Evolutionary conservation across 2,888 invertebrate species (phyloP).

Genomic region (Bibio marci): DNA sequence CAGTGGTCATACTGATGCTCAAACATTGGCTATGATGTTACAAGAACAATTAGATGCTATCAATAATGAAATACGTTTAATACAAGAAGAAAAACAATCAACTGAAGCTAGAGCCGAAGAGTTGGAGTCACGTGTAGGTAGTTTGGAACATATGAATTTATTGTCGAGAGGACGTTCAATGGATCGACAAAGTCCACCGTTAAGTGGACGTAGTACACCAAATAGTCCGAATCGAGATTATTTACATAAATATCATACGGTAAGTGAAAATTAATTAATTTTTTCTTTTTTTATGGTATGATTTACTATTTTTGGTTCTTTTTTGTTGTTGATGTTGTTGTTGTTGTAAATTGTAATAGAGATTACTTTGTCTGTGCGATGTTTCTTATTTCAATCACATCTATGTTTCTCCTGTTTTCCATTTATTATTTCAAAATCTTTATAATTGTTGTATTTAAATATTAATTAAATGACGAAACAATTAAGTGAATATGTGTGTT

Average conservation of each 20-base stretch:
- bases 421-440: neutral
- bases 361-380: too few relatives aligned
- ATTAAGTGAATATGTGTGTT: too few relatives aligned
- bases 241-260: slow-evolving; percentile 92
- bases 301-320: too few relatives aligned
- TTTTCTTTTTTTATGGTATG: neutral
- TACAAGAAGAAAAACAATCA: slow-evolving; percentile 90
- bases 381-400: neutral
- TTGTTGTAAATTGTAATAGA: neutral
- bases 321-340: too few relatives aligned
- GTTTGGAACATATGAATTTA: slow-evolving; percentile 86
- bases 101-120: slow-evolving; percentile 96
- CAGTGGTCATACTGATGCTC: slow-evolving; percentile 74
- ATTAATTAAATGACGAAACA: too few relatives aligned
- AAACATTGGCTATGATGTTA: slow-evolving; percentile 93
- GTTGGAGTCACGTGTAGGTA: slow-evolving; percentile 85
- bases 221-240: slow-evolving; percentile 69
- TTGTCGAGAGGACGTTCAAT: slow-evolving; percentile 53
- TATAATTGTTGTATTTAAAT: neutral
- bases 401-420: neutral
- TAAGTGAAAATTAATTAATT: slow-evolving; percentile 43
- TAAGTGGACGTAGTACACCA: slow-evolving; percentile 80
- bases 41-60: slow-evolving; percentile 99
- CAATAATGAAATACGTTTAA: slow-evolving; percentile 86
- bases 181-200: slow-evolving; percentile 61